Evolutionary conservation across 1,140 invertebrate genomes (phyloP).

Genomic region (Drosophila athabasca): DNA sequence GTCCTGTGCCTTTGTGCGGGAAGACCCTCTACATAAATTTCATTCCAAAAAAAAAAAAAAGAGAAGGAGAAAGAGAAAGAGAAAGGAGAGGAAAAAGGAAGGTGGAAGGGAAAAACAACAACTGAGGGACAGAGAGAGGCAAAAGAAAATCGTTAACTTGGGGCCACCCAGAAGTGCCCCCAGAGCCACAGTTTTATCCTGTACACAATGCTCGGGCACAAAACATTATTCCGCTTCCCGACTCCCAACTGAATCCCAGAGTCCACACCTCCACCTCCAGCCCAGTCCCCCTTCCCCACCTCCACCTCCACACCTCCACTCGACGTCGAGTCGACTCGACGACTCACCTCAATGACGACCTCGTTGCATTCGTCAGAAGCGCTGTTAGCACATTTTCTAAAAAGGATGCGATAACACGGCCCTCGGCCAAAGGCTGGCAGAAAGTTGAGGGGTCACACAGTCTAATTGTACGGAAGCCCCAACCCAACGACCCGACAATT

Average conservation of each 20-base stretch:
- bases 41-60: constrained; percentile 40
- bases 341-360: constrained; percentile 42
- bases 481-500: no score
- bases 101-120: no score
- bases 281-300: background rate
- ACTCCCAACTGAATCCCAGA: no score
- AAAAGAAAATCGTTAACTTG: constrained; percentile 75
- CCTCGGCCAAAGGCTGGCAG: constrained; percentile 21
- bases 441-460: constrained; percentile 12
- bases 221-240: constrained; percentile 10
- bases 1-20: constrained; percentile 26
- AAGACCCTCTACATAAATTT: constrained; percentile 51
- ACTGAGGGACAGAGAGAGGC: no score
- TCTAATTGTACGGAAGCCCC: no score
- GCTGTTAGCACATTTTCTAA: constrained; percentile 47
- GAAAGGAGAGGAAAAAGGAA: no score
- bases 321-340: no score
- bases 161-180: constrained; percentile 6
- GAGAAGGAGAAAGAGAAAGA: constrained; percentile 4
- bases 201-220: constrained; percentile 25
- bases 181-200: constrained; percentile 51
- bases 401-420: constrained; percentile 34
- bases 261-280: background rate
- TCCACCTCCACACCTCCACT: constrained; percentile 1
- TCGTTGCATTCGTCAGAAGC: constrained; percentile 74